Evolutionary conservation across 2,113 vertebrate species (phyloP).

Genomic region (Muscicapa adusta): DNA sequence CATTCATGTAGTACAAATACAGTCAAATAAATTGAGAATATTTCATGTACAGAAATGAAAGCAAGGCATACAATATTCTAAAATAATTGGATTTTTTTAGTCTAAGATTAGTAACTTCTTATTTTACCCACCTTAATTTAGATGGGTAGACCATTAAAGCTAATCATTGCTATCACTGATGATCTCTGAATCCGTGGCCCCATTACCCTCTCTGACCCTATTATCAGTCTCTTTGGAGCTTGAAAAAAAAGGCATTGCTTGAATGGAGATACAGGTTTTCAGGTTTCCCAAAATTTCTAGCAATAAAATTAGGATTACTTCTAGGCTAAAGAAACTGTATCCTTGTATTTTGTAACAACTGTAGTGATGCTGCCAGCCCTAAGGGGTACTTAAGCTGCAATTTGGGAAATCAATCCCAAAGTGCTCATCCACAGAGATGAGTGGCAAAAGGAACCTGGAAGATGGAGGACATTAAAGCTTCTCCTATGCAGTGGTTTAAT

Average conservation of each 20-base stretch:
- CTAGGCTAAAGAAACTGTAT: not conserved
- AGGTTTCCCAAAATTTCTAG: not conserved
- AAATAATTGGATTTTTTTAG: not conserved
- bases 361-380: rapidly evolving
- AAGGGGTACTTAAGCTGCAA: not conserved
- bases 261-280: not conserved
- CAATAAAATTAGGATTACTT: not conserved
- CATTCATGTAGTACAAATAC: not conserved
- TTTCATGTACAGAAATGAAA: not conserved
- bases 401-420: not conserved
- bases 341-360: not conserved
- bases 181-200: not conserved
- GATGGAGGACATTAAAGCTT: not conserved
- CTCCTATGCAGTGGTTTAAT: not conserved
- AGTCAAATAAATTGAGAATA: not conserved
- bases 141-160: not conserved
- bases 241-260: not conserved
- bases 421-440: not conserved
- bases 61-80: not conserved
- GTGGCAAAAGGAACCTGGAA: not conserved
- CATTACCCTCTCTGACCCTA: not conserved
- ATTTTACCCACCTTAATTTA: not conserved
- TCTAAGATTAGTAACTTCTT: not conserved
- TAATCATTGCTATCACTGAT: not conserved
- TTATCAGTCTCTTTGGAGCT: not conserved